phyloP scores from a whole-genome alignment of 2,113 vertebrate genomes.

The Vombatus ursinus region DNA sequence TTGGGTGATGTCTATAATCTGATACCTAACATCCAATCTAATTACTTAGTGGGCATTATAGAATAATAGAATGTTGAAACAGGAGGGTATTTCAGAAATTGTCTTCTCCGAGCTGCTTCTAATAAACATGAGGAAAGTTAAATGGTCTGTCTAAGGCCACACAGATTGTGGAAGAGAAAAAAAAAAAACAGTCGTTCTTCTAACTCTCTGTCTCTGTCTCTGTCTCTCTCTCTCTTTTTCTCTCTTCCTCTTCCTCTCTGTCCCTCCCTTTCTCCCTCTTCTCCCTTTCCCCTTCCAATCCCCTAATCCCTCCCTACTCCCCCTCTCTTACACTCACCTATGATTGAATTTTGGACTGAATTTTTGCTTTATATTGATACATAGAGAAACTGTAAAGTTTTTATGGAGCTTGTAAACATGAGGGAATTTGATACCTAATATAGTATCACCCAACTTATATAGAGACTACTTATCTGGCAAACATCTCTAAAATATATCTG shows the following conservation, averaged over 20 bases:
- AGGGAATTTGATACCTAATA: background rate
- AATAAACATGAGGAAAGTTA: conserved; percentile 5
- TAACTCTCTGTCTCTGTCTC: background rate
- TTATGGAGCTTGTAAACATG: background rate
- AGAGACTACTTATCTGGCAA: background rate
- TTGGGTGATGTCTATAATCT: background rate
- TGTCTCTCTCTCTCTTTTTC: background rate
- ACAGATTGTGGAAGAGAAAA: background rate
- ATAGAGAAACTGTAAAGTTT: background rate
- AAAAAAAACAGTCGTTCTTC: background rate
- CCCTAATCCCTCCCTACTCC: background rate
- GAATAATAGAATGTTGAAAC: background rate
- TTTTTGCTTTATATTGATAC: background rate
- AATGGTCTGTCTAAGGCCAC: background rate
- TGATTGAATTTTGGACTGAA: background rate
- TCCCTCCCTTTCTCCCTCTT: background rate
- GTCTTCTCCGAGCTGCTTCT: background rate
- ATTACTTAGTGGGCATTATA: background rate
- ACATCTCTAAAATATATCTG: background rate
- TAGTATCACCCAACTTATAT: background rate
- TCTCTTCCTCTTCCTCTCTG: accelerated
- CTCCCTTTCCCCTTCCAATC: background rate
- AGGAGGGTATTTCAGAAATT: background rate
- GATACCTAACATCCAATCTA: background rate
- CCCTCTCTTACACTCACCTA: background rate